Conservation (phyloP, 2,888 invertebrate species). For the Tanypteryx hageni region DNA sequence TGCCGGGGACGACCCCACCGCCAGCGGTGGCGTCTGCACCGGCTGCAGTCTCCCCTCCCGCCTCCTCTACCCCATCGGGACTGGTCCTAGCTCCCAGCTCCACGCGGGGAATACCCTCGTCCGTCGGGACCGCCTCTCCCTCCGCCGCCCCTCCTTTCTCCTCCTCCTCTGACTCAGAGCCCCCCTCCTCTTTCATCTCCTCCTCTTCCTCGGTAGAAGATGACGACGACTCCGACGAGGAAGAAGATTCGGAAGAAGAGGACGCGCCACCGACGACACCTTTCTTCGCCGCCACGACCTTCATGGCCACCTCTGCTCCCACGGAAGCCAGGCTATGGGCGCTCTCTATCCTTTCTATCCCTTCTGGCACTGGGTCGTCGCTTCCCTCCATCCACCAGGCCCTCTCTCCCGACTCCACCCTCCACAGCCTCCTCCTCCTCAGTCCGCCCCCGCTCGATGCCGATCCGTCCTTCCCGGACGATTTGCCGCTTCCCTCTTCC, state of each 20-base stretch:
- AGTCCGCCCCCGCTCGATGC: background rate
- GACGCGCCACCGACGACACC: background rate
- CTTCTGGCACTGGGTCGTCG: constrained; percentile 73
- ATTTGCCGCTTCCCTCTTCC: constrained; percentile 39
- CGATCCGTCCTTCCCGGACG: background rate
- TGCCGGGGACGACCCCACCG: constrained; percentile 66
- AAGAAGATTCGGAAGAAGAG: constrained; percentile 1
- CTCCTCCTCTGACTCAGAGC: constrained; percentile 70
- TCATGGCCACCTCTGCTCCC: constrained; percentile 42
- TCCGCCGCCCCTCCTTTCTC: constrained; percentile 71
- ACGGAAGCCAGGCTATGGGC: constrained; percentile 47
- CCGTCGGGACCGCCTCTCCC: constrained; percentile 44
- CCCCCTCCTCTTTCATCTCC: constrained; percentile 67
- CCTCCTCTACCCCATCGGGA: constrained; percentile 82
- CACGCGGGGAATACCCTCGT: constrained; percentile 66
- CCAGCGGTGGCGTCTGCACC: constrained; percentile 78
- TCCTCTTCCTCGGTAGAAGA: constrained; percentile 70
- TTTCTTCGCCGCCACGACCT: background rate
- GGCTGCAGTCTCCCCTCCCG: constrained; percentile 62
- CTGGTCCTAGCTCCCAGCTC: constrained; percentile 87
- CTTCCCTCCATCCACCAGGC: constrained; percentile 77
- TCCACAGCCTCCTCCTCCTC: constrained; percentile 25
- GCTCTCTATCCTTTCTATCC: constrained; percentile 71
- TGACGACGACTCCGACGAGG: constrained; percentile 57
- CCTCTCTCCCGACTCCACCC: constrained; percentile 75